Percentiles rank a stretch among this genome's conserved stretches.
Evolutionary conservation across 2,797 vertebrate species (phyloP).

Genomic region (Gobio occitaniae): DNA sequence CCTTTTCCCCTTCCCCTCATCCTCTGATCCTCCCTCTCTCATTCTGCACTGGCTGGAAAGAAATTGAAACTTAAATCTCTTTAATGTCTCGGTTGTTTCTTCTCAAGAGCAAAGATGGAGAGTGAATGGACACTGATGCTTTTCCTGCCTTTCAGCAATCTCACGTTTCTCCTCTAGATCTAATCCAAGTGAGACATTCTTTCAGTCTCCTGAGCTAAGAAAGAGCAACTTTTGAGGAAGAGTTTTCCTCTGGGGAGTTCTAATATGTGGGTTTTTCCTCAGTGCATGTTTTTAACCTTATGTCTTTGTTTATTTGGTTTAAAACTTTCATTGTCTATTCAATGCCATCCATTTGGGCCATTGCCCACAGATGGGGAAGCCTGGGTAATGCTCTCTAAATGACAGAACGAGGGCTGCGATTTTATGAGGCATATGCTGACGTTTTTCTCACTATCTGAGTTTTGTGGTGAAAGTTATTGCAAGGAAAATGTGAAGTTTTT

Average conservation of each 20-base stretch:
- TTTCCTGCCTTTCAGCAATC: not conserved
- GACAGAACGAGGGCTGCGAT: conserved; percentile 20
- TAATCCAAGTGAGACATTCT: not conserved
- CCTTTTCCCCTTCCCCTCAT: conserved; percentile 14
- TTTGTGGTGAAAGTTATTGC: conserved; percentile 7
- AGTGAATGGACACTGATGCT: not conserved
- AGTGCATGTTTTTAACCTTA: conserved; percentile 32
- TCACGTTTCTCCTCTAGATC: not conserved
- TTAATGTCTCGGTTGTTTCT: conserved; percentile 6
- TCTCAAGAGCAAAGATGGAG: conserved; percentile 2
- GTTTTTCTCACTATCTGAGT: not conserved
- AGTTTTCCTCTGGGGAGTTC: not conserved
- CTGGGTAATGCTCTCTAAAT: not conserved
- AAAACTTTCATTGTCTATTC: conserved; percentile 8
- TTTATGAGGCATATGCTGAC: not conserved
- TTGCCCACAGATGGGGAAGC: not conserved
- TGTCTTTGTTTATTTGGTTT: conserved; percentile 25
- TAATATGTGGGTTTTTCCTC: conserved; percentile 18
- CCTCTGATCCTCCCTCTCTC: conserved; percentile 22
- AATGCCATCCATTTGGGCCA: not conserved
- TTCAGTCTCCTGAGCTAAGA: not conserved
- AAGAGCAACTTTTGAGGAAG: not conserved
- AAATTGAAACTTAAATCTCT: conserved; percentile 11
- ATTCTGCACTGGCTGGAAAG: not conserved
- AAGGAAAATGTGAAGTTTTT: conserved; percentile 17